These are phyloP conservation scores for Eilema griseolum DNA, from an alignment of 2,888 invertebrate genomes.

Conservation along the genomic window DNA sequence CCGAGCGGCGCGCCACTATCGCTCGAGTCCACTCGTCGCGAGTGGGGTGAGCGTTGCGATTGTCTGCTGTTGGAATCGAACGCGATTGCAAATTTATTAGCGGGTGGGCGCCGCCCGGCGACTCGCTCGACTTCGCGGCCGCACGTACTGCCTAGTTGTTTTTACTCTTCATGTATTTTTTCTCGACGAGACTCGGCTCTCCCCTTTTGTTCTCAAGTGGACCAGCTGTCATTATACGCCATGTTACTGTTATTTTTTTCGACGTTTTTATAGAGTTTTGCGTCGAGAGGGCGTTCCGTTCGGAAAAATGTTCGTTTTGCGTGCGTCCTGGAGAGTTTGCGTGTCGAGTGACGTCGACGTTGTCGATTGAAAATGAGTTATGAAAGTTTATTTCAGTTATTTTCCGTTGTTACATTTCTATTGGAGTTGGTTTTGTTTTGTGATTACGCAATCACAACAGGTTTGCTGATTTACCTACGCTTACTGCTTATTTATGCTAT, in stretches of 20 bases:
- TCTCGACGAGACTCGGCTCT: conserved; percentile 84
- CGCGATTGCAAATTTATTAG: conserved; percentile 86
- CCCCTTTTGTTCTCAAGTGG: conserved; percentile 88
- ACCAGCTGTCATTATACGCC: conserved; percentile 88
- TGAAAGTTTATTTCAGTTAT: conserved; percentile 73
- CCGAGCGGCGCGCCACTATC: conserved; percentile 48
- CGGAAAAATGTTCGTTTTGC: conserved; percentile 87
- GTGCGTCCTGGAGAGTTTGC: conserved; percentile 84
- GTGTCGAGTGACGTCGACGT: conserved; percentile 81
- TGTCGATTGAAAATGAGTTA: conserved; percentile 81
- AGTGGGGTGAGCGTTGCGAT: conserved; percentile 65
- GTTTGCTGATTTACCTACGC: conserved; percentile 15
- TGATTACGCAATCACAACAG: conserved; percentile 27
- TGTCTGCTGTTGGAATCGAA: conserved; percentile 74
- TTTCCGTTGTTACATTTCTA: conserved; percentile 65
- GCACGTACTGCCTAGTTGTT: conserved; percentile 79
- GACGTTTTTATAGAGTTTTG: conserved; percentile 86
- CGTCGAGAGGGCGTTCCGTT: conserved; percentile 84
- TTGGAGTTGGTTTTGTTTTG: conserved; percentile 65
- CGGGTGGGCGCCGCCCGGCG: conserved; percentile 68
- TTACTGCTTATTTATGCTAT: neutral
- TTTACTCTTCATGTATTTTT: conserved; percentile 85
- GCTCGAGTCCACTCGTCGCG: conserved; percentile 66
- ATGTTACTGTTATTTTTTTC: conserved; percentile 87
- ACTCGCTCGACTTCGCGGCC: conserved; percentile 58